Percentiles rank a stretch among this genome's conserved stretches.
These are phyloP conservation scores for Sus cebifrons DNA, from an alignment of 2,797 vertebrate species.

Conservation along the genomic window DNA sequence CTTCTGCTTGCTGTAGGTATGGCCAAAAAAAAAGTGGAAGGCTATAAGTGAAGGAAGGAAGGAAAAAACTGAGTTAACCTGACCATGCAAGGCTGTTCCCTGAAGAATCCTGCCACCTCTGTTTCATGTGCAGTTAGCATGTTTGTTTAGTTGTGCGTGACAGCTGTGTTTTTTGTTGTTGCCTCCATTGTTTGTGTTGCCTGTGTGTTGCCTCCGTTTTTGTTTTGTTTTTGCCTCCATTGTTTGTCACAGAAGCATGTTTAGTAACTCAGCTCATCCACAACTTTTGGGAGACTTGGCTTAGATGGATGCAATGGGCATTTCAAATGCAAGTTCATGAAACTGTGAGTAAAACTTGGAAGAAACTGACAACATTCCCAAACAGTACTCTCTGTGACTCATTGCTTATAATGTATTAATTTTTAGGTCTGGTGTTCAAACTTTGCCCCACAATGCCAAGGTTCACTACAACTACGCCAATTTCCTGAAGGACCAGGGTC, in stretches of 20 bases:
- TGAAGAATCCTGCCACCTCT: background rate
- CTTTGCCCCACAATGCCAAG: conserved; percentile 98
- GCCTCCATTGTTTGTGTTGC: background rate
- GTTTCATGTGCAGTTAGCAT: background rate
- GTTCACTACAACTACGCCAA: conserved; percentile 99
- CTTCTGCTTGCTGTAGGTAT: too few species aligned
- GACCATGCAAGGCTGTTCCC: background rate
- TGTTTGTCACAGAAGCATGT: background rate
- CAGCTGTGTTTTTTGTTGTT: too few species aligned
- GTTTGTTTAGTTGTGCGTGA: background rate
- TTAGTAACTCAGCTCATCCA: background rate
- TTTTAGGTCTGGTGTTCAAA: conserved; percentile 96
- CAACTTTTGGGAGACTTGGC: background rate
- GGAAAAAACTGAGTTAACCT: background rate
- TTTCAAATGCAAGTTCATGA: background rate
- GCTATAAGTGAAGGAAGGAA: background rate
- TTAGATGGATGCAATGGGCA: background rate
- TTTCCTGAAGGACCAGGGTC: conserved; percentile 96
- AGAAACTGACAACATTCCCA: background rate
- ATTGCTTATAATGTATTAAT: background rate
- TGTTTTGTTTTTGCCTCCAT: background rate
- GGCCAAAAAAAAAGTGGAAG: background rate
- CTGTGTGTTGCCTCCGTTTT: background rate
- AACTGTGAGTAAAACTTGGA: background rate
- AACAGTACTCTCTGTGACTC: conserved; percentile 28